phyloP scores from a whole-genome alignment of 2,797 vertebrate genomes.

The Chelonia mydas region DNA sequence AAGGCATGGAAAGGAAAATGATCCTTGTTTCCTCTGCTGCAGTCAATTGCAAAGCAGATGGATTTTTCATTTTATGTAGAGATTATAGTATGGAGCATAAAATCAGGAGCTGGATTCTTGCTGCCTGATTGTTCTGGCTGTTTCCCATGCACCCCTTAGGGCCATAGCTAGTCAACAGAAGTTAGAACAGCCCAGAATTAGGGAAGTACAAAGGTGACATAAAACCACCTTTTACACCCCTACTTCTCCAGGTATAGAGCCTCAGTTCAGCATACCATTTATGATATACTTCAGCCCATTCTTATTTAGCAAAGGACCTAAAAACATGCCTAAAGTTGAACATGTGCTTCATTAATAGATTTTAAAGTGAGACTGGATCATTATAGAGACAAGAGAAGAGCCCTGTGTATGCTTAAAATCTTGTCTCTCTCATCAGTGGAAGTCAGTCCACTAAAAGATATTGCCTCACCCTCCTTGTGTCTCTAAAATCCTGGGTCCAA shows the following conservation, averaged over 20 bases:
- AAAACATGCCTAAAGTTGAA: neutral
- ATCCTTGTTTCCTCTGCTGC: neutral
- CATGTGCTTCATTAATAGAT: neutral
- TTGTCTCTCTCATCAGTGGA: neutral
- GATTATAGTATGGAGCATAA: conserved; percentile 2
- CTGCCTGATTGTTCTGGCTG: conserved; percentile 9
- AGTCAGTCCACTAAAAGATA: neutral
- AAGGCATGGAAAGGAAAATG: conserved; percentile 24
- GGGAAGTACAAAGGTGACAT: neutral
- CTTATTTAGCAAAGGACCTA: neutral
- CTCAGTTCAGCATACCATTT: neutral
- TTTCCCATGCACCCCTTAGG: neutral
- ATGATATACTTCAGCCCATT: neutral
- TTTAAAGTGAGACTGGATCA: neutral
- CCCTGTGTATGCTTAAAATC: neutral
- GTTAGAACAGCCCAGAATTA: neutral
- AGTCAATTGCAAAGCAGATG: neutral
- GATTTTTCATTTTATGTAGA: neutral
- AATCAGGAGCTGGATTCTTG: neutral
- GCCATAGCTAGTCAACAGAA: neutral
- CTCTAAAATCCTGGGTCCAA: neutral
- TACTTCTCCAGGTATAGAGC: neutral
- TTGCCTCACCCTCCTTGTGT: neutral
- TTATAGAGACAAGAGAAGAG: neutral
- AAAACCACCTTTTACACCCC: neutral